These are phyloP conservation scores for Anabas testudineus DNA, from an alignment of 2,797 vertebrate genomes.

Conservation along the genomic window DNA sequence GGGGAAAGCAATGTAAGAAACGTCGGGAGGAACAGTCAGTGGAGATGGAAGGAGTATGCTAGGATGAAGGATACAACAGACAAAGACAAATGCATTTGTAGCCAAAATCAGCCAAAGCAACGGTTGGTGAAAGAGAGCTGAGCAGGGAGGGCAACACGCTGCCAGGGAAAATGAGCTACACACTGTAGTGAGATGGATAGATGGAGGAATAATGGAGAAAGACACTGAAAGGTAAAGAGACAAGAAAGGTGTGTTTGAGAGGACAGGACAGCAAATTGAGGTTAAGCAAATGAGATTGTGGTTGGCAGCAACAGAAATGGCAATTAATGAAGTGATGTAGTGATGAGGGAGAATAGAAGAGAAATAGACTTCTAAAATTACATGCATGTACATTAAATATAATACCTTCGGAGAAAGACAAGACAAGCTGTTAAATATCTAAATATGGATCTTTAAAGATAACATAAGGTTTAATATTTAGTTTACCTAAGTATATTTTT, in stretches of 20 bases:
- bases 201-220: slow-evolving; percentile 6
- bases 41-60: slow-evolving; percentile 35
- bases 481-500: no score
- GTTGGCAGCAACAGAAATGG: slow-evolving; percentile 8
- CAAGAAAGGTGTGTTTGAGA: slow-evolving; percentile 3
- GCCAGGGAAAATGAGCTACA: slow-evolving; percentile 26
- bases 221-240: not conserved
- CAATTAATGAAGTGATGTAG: not conserved
- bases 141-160: slow-evolving; percentile 20
- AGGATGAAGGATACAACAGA: slow-evolving; percentile 43
- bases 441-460: slow-evolving; percentile 27
- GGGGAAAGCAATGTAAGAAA: slow-evolving; percentile 30
- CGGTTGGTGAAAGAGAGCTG: slow-evolving; percentile 18
- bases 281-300: not conserved
- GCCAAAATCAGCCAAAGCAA: slow-evolving; percentile 45
- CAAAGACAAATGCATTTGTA: slow-evolving; percentile 50
- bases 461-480: no score
- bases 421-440: slow-evolving; percentile 23
- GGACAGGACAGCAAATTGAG: not conserved
- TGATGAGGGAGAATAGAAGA: not conserved
- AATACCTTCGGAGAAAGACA: not conserved
- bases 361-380: no score
- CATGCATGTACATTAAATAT: not conserved
- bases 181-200: slow-evolving; percentile 18
- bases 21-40: slow-evolving; percentile 33